Evolutionary conservation across 2,113 vertebrate genomes (phyloP).

Genomic region (Ammodytes marinus): DNA sequence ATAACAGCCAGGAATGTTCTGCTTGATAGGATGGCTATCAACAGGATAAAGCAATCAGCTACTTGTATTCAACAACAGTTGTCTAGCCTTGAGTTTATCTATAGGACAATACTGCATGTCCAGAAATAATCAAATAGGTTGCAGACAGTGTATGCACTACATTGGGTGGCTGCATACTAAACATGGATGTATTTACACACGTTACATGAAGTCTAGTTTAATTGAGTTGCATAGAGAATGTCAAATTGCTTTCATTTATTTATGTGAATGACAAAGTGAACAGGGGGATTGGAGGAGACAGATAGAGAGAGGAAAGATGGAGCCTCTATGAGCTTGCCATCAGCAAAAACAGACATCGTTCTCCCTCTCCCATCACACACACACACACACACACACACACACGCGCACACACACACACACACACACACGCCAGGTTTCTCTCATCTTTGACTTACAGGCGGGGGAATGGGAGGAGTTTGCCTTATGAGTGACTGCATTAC

Average conservation of each 20-base stretch:
- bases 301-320: slow-evolving; percentile 12
- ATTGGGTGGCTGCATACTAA: neutral
- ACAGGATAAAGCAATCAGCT: neutral
- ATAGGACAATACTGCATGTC: neutral
- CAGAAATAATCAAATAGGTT: neutral
- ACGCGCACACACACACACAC: slow-evolving; percentile 9
- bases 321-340: slow-evolving; percentile 32
- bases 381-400: neutral
- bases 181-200: neutral
- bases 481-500: slow-evolving; percentile 58
- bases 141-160: neutral
- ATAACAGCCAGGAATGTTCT: neutral
- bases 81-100: neutral
- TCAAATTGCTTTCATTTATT: neutral
- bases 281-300: neutral
- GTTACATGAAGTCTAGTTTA: neutral
- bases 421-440: slow-evolving; percentile 20
- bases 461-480: slow-evolving; percentile 50
- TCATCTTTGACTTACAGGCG: slow-evolving; percentile 37
- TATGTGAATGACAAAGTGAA: slow-evolving; percentile 34
- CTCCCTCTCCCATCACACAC: slow-evolving; percentile 5
- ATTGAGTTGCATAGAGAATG: slow-evolving; percentile 15
- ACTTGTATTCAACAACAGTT: neutral
- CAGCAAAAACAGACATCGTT: slow-evolving; percentile 29
- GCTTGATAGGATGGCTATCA: neutral